Evolutionary conservation across 2,888 invertebrate species (phyloP), one percentile per base, ranked within the genome.

Genomic region (Anoncus sp.): DNA sequence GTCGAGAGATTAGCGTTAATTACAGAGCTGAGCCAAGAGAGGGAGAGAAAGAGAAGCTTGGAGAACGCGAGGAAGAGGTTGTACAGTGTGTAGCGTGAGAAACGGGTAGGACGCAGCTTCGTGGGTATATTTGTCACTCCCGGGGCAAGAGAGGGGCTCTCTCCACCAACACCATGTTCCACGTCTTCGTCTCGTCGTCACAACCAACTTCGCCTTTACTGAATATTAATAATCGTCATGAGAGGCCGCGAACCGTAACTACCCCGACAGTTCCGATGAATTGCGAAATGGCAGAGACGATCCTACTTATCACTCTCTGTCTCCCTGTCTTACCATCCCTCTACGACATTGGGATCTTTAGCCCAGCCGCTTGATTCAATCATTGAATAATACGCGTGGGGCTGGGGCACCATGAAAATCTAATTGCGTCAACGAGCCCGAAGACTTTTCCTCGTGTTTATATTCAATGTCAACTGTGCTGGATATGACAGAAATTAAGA

Each of bases 1-100:
- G 84, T 82, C 84, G 85, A 86, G 88, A 90, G 89, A 90, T 90
- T 90, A 90, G 90, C 88, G 90, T 90, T 90, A 90, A 90, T 90
- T 90, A 89, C 89, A 88, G 89, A 90, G 88, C 85, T 81, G 77
- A 74, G 59, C 63, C 60, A 65, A 57, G 73, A 63, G 72, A 38
- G 63, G 60, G 72, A 38, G 63, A 16, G 85, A 84, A 80, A 83
- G 83, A 81, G 83, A 83, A 81, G 24, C 24, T 47, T 24, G 49
- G 12, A 20, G 49, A 51, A 31, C 14, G n/a, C n/a, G 35, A 27
- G 49, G 38, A 16, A 20, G 22, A 14, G n/a, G 22, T 84, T 86
- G 45, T 16, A 31, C 31, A 31, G n/a, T 31, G 38, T 18, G 22
- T 14, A n/a, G 43, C 31, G 27, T 22, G 65, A 69, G 55, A 49